phyloP scores from a whole-genome alignment of 2,797 vertebrate genomes.

The Lepilemur septentrionalis region DNA sequence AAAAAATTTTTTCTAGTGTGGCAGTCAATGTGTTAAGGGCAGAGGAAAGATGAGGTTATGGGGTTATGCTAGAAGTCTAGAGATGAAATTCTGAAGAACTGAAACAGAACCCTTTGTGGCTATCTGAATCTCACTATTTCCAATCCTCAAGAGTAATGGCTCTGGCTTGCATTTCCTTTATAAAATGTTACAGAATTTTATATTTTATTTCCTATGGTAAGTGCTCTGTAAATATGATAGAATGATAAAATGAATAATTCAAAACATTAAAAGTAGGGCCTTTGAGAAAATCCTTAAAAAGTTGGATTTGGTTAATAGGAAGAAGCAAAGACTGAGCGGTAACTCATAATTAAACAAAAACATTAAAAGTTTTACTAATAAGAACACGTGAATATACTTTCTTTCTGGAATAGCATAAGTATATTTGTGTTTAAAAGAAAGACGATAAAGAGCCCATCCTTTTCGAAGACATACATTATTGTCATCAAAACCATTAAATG shows the following conservation, averaged over 20 bases:
- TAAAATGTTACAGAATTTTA: background rate
- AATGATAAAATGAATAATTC: conserved; percentile 45
- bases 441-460: background rate
- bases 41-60: background rate
- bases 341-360: background rate
- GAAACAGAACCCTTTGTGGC: background rate
- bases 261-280: conserved; percentile 4
- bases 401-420: conserved; percentile 8
- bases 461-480: background rate
- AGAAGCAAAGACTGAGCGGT: background rate
- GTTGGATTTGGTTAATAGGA: background rate
- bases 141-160: background rate
- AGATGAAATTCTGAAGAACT: conserved; percentile 1
- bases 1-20: too few species aligned
- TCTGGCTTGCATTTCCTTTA: background rate
- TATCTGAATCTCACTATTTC: background rate
- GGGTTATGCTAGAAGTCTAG: background rate
- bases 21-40: background rate
- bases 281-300: conserved; percentile 24
- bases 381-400: background rate
- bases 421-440: conserved; percentile 28
- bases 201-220: conserved; percentile 14
- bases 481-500: conserved; percentile 18
- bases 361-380: background rate
- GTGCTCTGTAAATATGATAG: background rate